phyloP scores from a whole-genome alignment of 2,797 vertebrate genomes.

The Salarias fasciatus region DNA sequence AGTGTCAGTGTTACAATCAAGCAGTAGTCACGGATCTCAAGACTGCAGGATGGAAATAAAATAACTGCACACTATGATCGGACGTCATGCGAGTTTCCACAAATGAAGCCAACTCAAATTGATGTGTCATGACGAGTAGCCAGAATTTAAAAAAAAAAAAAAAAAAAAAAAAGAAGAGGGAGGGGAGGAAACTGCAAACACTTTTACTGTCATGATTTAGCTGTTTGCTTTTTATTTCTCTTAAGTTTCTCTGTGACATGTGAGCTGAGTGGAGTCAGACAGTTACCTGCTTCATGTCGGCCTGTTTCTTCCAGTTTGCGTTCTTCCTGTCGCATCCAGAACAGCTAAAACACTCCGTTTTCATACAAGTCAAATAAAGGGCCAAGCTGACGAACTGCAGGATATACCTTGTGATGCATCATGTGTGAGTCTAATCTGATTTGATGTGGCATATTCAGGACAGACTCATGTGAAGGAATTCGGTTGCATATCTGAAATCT shows the following conservation, averaged over 20 bases:
- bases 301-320: neutral
- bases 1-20: slow-evolving; percentile 57
- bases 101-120: slow-evolving; percentile 55
- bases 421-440: slow-evolving; percentile 26
- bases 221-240: no score
- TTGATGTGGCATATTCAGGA: slow-evolving; percentile 9
- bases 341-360: neutral
- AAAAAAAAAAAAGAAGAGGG: no score
- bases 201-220: slow-evolving; percentile 25
- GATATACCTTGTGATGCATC: slow-evolving; percentile 22
- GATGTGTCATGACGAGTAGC: slow-evolving; percentile 13
- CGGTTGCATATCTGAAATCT: slow-evolving; percentile 10
- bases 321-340: neutral
- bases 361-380: slow-evolving; percentile 10
- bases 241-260: no score
- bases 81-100: slow-evolving; percentile 61
- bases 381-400: neutral
- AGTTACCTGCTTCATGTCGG: no score
- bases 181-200: slow-evolving; percentile 30
- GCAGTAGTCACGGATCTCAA: slow-evolving; percentile 52
- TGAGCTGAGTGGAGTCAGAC: no score
- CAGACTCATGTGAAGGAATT: slow-evolving; percentile 15
- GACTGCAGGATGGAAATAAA: slow-evolving; percentile 57
- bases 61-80: slow-evolving; percentile 60
- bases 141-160: neutral